phyloP scores from a whole-genome alignment of 1,140 invertebrate species.

The Leptonema lineaticorne region DNA sequence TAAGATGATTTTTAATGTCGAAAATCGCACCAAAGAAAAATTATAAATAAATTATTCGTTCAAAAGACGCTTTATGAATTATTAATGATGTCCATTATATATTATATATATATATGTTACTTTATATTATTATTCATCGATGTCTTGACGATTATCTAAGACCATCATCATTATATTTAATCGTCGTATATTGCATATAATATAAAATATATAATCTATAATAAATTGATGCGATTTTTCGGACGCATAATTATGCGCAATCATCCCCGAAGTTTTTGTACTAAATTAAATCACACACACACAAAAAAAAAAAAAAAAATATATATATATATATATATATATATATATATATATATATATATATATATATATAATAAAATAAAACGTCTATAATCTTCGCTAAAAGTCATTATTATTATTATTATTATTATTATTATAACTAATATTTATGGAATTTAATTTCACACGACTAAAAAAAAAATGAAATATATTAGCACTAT shows the following conservation, averaged over 20 bases:
- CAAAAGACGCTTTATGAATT: slow-evolving; percentile 2
- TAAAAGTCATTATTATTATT: no score
- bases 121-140: background rate
- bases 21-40: no score
- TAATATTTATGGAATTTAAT: no score
- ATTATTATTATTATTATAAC: no score
- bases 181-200: no score
- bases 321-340: slow-evolving; percentile 1
- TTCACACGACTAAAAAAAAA: no score
- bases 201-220: slow-evolving; percentile 5
- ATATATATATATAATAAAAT: background rate
- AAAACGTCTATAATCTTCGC: no score
- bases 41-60: background rate
- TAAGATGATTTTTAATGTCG: no score
- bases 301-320: background rate
- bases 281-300: background rate
- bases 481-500: no score
- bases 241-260: slow-evolving; percentile 4
- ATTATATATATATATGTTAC: background rate
- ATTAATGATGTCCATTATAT: background rate
- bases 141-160: background rate
- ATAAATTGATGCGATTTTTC: background rate
- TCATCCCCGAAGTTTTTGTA: slow-evolving; percentile 3
- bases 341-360: background rate
- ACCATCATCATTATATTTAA: slow-evolving; percentile 4